Percentiles rank a stretch among this genome's conserved stretches.
These are phyloP conservation scores for Cyclargus thomasi DNA, from an alignment of 1,140 invertebrate species.

Conservation along the genomic window DNA sequence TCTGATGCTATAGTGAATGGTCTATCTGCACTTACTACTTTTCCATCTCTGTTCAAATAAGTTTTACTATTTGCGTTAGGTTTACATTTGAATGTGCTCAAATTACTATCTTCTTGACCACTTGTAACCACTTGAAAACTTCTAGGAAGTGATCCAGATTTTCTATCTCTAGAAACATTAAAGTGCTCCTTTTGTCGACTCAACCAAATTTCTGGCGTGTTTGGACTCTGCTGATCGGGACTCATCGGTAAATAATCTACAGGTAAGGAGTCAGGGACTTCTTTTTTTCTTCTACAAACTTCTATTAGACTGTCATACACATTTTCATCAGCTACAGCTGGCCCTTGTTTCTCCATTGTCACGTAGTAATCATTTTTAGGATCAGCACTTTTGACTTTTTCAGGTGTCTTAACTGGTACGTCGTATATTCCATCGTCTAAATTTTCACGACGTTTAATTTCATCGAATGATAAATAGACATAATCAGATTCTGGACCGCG, in stretches of 20 bases:
- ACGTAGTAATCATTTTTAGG: slow-evolving; percentile 46
- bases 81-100: slow-evolving; percentile 67
- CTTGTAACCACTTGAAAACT: slow-evolving; percentile 81
- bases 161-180: slow-evolving; percentile 73
- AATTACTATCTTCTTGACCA: slow-evolving; percentile 51
- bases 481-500: slow-evolving; percentile 66
- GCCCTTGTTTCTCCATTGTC: slow-evolving; percentile 51
- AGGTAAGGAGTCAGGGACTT: slow-evolving; percentile 38
- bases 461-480: slow-evolving; percentile 68
- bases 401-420: slow-evolving; percentile 58
- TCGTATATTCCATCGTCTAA: slow-evolving; percentile 68
- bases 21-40: slow-evolving; percentile 69
- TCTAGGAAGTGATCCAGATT: slow-evolving; percentile 85
- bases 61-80: slow-evolving; percentile 70
- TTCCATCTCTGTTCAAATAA: slow-evolving; percentile 73
- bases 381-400: slow-evolving; percentile 42
- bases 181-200: slow-evolving; percentile 73
- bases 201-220: slow-evolving; percentile 72
- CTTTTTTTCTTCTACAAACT: slow-evolving; percentile 54
- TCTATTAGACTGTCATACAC: slow-evolving; percentile 60
- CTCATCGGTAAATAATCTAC: slow-evolving; percentile 65
- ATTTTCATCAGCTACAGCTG: slow-evolving; percentile 42
- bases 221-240: slow-evolving; percentile 67
- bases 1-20: slow-evolving; percentile 85
- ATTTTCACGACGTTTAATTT: slow-evolving; percentile 43